Base-by-base conservation (phyloP, 2,113 vertebrate species). In the Chitala chitala region DNA sequence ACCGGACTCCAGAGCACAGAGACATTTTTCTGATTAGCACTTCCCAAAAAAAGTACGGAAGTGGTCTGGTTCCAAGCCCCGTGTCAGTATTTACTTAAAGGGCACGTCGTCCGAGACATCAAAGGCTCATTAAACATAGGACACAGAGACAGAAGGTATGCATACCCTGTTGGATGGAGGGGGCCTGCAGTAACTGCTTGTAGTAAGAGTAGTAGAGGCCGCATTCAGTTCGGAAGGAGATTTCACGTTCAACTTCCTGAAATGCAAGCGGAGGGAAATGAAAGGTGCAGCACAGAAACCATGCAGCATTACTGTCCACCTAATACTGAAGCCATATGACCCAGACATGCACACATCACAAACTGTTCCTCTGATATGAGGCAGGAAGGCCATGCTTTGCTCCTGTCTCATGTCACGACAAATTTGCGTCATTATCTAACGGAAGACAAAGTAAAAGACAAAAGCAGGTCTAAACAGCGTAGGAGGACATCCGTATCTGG, bases 141-240 rank as follows among this genome's bases (percentile, higher is more conserved):
- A 26, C 17, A 29, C 13, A 9, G 4, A 15, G 12, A 15, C 24
- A 50, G 66, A 24, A 58, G 48, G 68, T 48, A 24, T 20, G 46
- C 40, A 5, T 94, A 99, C 97, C 97, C 95, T 95, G 89, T 64
- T 86, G 83, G 79, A 99, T 91, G 73, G 94, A 94, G 0, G 96
- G 90, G 31, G 97, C 94, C 69, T 91, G 90, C 75, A 99, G 80
- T 94, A 99, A 94, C 84, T 99, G 93, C 78, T 99, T 99, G 89
- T 96, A 99, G 89, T 98, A 99, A 3, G 96, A 99, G 80, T 99
- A 99, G 88, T 99, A 99, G 4, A 99, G 91, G 78, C 96, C 97
- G 65, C 97, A 99, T 80, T 99, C 97, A 0, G 97, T 99, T 83
- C 96, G 91, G 89, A 99, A 99, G 38, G 96, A 98, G 85, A 99